Evolutionary conservation across 2,797 vertebrate genomes (phyloP).

Genomic region (Balearica regulorum): DNA sequence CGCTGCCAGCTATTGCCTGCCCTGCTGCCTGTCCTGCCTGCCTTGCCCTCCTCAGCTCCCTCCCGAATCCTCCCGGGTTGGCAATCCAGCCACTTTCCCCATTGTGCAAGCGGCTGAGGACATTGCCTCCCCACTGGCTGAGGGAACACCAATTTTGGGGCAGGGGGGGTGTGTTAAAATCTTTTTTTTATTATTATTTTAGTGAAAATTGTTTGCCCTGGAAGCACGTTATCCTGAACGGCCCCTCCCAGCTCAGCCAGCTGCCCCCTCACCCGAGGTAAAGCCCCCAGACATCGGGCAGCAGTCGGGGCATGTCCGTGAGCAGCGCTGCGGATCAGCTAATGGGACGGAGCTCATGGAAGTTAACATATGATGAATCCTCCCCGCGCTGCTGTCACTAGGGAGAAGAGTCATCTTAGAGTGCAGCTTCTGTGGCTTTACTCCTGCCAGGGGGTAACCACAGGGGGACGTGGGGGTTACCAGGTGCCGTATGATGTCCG

Average conservation of each 20-base stretch:
- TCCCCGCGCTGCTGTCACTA: neutral
- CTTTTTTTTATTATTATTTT: neutral
- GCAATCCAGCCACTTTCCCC: neutral
- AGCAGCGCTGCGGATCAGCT: neutral
- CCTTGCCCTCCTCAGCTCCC: neutral
- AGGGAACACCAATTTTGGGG: neutral
- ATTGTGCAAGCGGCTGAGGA: neutral
- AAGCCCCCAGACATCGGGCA: neutral
- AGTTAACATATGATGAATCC: neutral
- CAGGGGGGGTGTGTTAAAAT: no score
- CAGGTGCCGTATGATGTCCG: accelerated
- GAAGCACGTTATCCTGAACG: neutral
- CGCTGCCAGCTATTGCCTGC: neutral
- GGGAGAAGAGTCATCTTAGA: neutral
- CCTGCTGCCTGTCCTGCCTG: neutral
- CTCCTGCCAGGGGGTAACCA: neutral
- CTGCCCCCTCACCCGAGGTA: neutral
- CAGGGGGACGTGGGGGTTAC: neutral
- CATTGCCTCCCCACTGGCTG: neutral
- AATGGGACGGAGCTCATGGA: neutral
- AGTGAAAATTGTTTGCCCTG: neutral
- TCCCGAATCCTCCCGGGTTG: neutral
- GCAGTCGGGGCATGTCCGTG: accelerated
- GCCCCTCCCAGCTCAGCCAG: neutral
- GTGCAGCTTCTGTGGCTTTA: neutral